These are phyloP conservation scores for Chloroceryle inda DNA, from an alignment of 2,797 vertebrate genomes.

Conservation along the genomic window DNA sequence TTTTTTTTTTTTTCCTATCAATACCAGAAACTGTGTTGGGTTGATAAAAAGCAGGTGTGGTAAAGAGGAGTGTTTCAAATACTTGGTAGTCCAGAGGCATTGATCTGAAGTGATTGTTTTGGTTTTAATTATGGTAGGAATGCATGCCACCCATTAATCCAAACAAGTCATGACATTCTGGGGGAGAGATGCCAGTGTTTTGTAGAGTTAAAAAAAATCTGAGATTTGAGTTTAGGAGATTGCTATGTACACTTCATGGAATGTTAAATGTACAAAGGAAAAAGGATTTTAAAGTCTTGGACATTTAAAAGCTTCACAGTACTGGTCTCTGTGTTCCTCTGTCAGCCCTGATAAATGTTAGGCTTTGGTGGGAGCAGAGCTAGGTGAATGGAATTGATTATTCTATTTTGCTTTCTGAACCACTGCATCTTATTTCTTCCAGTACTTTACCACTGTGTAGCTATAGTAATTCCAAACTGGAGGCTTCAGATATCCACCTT, in stretches of 20 bases:
- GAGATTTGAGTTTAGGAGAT: background rate
- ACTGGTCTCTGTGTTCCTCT: background rate
- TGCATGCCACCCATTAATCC: background rate
- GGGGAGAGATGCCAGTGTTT: background rate
- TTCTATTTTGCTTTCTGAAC: background rate
- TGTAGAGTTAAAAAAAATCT: background rate
- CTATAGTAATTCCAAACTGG: background rate
- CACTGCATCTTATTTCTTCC: rapidly evolving
- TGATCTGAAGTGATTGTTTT: background rate
- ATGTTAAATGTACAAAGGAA: background rate
- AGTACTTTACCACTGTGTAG: background rate
- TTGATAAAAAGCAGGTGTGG: background rate
- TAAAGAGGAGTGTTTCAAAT: background rate
- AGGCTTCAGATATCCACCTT: background rate
- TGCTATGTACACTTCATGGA: background rate
- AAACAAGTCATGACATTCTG: background rate
- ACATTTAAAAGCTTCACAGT: background rate
- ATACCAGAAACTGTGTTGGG: background rate
- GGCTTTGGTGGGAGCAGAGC: background rate
- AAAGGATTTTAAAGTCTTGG: background rate
- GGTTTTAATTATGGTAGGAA: background rate
- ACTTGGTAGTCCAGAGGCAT: background rate
- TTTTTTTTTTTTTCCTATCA: background rate
- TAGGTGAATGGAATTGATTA: background rate
- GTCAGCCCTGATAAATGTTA: background rate